Conservation (phyloP, 2,797 vertebrate species). For the Ptychobarbus kaznakovi region DNA sequence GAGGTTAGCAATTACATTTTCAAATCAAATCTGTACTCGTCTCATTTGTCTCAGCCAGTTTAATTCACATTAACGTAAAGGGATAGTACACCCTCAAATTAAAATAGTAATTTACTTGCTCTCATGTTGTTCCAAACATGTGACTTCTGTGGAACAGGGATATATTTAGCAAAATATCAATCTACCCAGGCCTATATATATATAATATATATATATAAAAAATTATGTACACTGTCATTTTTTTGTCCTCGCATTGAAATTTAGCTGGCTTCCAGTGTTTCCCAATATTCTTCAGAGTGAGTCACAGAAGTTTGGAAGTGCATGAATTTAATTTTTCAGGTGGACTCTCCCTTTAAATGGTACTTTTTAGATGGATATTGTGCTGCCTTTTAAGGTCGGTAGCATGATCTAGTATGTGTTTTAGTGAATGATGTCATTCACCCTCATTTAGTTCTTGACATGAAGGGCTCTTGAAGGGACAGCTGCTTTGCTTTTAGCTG, state of each 20-base stretch:
- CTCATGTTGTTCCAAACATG: neutral
- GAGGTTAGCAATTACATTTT: neutral
- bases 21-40: neutral
- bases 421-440: neutral
- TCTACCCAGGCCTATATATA: too few species aligned
- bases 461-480: conserved; percentile 15
- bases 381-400: neutral
- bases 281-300: neutral
- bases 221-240: too few species aligned
- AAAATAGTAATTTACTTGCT: neutral
- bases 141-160: neutral
- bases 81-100: neutral
- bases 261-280: neutral
- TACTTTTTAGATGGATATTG: neutral
- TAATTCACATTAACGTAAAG: neutral
- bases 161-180: neutral
- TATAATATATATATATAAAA: too few species aligned
- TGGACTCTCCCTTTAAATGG: neutral
- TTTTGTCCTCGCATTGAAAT: neutral
- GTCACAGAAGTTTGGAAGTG: neutral
- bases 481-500: conserved; percentile 22
- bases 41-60: neutral
- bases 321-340: neutral
- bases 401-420: neutral
- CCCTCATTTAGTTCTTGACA: neutral